Evolutionary conservation across 2,888 invertebrate species (phyloP).

Genomic region (Myathropa florea): DNA sequence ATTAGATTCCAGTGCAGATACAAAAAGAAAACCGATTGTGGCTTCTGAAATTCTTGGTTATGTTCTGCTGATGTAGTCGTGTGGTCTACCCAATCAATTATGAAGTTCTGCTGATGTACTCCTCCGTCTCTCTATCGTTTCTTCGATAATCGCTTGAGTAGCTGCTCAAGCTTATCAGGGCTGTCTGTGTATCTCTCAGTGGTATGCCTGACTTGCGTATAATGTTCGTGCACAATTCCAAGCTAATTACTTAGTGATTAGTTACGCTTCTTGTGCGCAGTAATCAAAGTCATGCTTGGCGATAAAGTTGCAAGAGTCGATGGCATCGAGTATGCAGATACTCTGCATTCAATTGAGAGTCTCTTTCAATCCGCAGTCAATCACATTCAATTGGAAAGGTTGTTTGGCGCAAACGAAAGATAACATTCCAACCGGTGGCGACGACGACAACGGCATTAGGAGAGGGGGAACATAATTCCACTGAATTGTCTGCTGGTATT

Average conservation of each 20-base stretch:
- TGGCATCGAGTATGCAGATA: background rate
- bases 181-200: background rate
- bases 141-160: background rate
- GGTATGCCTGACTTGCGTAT: background rate
- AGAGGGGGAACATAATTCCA: slow-evolving; percentile 45
- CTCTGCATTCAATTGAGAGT: background rate
- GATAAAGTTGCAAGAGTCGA: background rate
- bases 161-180: background rate
- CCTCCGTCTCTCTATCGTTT: background rate
- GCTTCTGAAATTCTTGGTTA: too few relatives aligned
- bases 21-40: background rate
- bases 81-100: too few relatives aligned
- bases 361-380: background rate
- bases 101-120: background rate
- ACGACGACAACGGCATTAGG: background rate
- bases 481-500: slow-evolving; percentile 49
- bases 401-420: too few relatives aligned
- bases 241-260: background rate
- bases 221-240: background rate
- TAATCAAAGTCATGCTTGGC: background rate
- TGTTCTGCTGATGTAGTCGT: too few relatives aligned
- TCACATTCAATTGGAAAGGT: background rate
- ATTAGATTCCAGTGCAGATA: background rate
- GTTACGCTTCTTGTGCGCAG: background rate
- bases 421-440: background rate